Evolutionary conservation across 2,888 invertebrate species (phyloP), one percentile per base, ranked within the genome.

Genomic region (Ochlodes sylvanus): DNA sequence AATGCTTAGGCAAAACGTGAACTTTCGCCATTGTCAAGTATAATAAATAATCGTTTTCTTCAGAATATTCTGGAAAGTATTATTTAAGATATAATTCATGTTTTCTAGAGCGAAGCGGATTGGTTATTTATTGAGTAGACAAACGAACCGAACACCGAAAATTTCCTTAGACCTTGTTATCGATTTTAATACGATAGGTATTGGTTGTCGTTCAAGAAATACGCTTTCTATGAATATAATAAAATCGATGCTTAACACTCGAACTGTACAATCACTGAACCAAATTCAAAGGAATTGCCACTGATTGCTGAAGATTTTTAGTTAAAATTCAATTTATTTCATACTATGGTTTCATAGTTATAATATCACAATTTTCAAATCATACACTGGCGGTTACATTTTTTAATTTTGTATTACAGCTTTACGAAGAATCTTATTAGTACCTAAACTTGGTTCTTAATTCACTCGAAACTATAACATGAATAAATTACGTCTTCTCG

Each of bases 31-130:
- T 52, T 52, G 27, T 27, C 52, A 27, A 21, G 5, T 52, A 27
- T 14, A 52, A 52, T 27, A 52, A 27, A 27, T 47, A 47, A 47
- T 47, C 21, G 52, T 50, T 50, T 50, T 50, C 19, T 50, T 12
- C 9, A 19, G 19, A 52, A 27, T 14, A 0, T 5, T 52, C 21
- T 52, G 5, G 52, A 52, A 52, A 52, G 27, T 52, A 52, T 27
- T 52, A 52, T 52, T 27, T 52, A 27, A 27, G 52, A 52, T 14
- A 52, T 14, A 27, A 52, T 27, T 47, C 5, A 21, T 27, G 52
- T 52, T 21, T 27, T 52, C 21, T 52, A 52, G 27, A 52, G 21
- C 52, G 52, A 21, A 27, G 21, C 27, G 14, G 14, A 52, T 52
- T 14, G 21, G 10, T 27, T 52, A 21, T 14, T 19, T 50, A 52